Evolutionary conservation across 1,140 invertebrate species (phyloP).

Genomic region (Arion vulgaris): DNA sequence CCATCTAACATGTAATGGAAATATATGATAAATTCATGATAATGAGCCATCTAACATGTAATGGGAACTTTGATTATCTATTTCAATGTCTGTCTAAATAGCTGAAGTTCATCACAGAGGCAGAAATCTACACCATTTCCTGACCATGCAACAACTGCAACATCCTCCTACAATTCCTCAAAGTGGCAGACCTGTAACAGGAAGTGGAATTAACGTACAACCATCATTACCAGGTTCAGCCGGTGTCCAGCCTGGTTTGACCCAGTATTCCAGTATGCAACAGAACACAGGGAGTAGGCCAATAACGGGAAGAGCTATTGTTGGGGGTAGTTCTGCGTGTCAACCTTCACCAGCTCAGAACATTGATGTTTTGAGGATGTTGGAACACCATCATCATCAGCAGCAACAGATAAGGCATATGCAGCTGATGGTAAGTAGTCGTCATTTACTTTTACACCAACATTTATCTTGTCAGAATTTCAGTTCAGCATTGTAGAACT

Average conservation of each 20-base stretch:
- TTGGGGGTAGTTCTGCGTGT: slow-evolving; percentile 8
- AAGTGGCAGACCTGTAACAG: slow-evolving; percentile 9
- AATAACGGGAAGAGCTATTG: slow-evolving; percentile 10
- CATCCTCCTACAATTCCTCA: not conserved
- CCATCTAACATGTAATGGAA: no score
- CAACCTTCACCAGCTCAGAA: not conserved
- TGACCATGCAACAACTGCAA: not conserved
- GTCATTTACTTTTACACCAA: not conserved
- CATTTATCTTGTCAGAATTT: no score
- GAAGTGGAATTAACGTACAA: not conserved
- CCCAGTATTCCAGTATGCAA: not conserved
- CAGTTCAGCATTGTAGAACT: no score
- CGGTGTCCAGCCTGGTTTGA: not conserved
- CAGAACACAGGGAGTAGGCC: not conserved
- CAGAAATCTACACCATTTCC: not conserved
- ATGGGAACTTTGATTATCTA: not conserved
- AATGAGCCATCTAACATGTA: not conserved
- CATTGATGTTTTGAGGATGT: slow-evolving; percentile 47
- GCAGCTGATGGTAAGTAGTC: not conserved
- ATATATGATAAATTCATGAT: no score
- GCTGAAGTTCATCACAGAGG: not conserved
- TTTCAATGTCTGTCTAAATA: not conserved
- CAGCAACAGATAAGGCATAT: slow-evolving; percentile 38
- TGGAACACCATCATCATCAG: slow-evolving; percentile 56
- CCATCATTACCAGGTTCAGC: not conserved